Evolutionary conservation across 2,797 vertebrate genomes (phyloP).

Genomic region (Macrochelys suwanniensis): DNA sequence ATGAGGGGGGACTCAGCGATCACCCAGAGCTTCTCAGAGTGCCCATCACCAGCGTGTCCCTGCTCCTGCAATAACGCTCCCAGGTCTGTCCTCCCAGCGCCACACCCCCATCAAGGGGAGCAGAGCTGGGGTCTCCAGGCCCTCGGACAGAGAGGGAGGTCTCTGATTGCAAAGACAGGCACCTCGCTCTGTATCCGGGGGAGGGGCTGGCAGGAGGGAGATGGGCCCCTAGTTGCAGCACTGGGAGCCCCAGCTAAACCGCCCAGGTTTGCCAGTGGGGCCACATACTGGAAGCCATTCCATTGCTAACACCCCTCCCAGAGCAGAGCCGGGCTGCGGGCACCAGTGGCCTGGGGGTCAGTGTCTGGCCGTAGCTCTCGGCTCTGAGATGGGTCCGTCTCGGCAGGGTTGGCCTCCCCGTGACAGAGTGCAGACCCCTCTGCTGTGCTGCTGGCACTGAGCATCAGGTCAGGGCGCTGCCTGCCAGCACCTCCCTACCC

Average conservation of each 20-base stretch:
- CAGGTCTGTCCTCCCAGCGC: neutral
- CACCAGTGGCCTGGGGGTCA: too few species aligned
- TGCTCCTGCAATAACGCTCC: neutral
- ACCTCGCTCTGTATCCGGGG: neutral
- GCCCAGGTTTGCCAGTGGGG: neutral
- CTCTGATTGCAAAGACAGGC: neutral
- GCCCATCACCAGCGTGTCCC: neutral
- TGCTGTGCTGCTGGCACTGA: neutral
- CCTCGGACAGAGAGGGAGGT: neutral
- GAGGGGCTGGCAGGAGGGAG: neutral
- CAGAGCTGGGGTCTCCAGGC: neutral
- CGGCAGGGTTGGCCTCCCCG: neutral
- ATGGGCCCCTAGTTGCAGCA: too few species aligned
- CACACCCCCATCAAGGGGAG: too few species aligned
- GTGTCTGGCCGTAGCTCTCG: too few species aligned
- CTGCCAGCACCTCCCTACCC: neutral
- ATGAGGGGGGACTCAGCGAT: neutral
- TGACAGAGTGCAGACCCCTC: neutral
- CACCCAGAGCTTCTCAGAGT: neutral
- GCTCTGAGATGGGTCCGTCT: too few species aligned
- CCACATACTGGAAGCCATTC: too few species aligned
- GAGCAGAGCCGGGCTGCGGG: too few species aligned
- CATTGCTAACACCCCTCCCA: too few species aligned
- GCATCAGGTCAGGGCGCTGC: neutral
- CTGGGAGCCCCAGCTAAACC: neutral